Evolutionary conservation across 2,888 invertebrate genomes (phyloP), one percentile per base, ranked within the genome.

Genomic region (Notodromas monacha): DNA sequence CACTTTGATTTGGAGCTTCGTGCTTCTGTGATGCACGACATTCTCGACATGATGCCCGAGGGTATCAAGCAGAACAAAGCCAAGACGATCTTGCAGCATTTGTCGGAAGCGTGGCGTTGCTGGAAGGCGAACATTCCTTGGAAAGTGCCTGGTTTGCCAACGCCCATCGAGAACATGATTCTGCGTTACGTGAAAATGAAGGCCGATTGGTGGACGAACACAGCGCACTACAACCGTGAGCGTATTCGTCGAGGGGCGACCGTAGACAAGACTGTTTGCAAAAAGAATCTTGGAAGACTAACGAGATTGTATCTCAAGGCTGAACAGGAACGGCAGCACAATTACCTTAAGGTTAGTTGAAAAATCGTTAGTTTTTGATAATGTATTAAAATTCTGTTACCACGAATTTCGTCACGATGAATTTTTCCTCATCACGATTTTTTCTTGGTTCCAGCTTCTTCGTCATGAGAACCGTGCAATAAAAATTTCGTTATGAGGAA

Each of bases 31-130:
- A 65, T 65, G 64, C 64, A 65, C 43, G 96, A 99, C 46, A 99
- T 99, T 38, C 70, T 99, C n/a, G 96, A 99, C 45, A 99, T 99
- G 96, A 99, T 99, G 96, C 96, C 96, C 0, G 96, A 96, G 51
- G 96, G 96, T 38, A 96, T 99, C 47, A 99, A 99, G 46, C 96
- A 96, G 52, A 96, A 96, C 54, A 99, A 99, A 50, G 96, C 96
- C 1, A 62, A 92, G 39, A 92, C 92, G 3, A 99, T 99, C 41
- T 57, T 99, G 40, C 96, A 99, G 47, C 96, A 99, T 58, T 56
- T 99, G 35, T 86, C 84, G 15, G 96, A 99, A 51, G 96, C 96
- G 1, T 99, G 96, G 96, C 55, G 96, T 34, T 96, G 92, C 51
- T 99, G 96, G 96, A 99, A 99, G 49, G 96, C 96, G 0, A 89